A percentile compares a stretch with the other conserved stretches of the same genome.
Conservation (phyloP, 1,140 invertebrate species). For the Cataglyphis hispanica region DNA sequence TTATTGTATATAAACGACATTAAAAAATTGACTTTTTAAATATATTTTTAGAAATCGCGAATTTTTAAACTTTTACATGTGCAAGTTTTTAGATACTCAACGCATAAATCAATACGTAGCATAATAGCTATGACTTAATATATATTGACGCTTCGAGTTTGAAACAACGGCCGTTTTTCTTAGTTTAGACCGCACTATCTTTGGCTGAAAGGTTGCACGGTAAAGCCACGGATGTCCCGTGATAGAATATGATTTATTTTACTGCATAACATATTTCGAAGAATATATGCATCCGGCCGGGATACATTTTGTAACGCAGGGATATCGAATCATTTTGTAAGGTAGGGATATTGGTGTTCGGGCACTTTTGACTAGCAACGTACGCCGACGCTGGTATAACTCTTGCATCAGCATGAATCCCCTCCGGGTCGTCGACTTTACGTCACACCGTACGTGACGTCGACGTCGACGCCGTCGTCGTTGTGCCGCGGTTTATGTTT, state of each 20-base stretch:
- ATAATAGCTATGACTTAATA: slow-evolving; percentile 48
- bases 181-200: slow-evolving; percentile 21
- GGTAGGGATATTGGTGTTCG: not conserved
- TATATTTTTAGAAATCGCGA: slow-evolving; percentile 4
- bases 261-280: slow-evolving; percentile 21
- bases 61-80: slow-evolving; percentile 1
- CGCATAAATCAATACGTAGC: slow-evolving; percentile 32
- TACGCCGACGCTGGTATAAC: slow-evolving; percentile 2
- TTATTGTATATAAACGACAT: not conserved
- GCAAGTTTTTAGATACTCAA: slow-evolving; percentile 5
- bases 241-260: slow-evolving; percentile 42
- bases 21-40: slow-evolving; percentile 2
- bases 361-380: slow-evolving; percentile 22
- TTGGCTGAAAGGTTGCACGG: slow-evolving; percentile 1
- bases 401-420: slow-evolving; percentile 15
- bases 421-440: slow-evolving; percentile 54
- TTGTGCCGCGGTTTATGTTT: slow-evolving; percentile 72
- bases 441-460: not conserved
- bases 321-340: slow-evolving; percentile 13
- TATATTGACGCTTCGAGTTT: slow-evolving; percentile 52
- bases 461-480: slow-evolving; percentile 15
- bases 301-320: slow-evolving; percentile 7
- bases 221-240: too few relatives aligned
- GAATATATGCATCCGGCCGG: not conserved
- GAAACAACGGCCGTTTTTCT: slow-evolving; percentile 51